Evolutionary conservation across 2,113 vertebrate species (phyloP).

Genomic region (Empidonax alnorum): DNA sequence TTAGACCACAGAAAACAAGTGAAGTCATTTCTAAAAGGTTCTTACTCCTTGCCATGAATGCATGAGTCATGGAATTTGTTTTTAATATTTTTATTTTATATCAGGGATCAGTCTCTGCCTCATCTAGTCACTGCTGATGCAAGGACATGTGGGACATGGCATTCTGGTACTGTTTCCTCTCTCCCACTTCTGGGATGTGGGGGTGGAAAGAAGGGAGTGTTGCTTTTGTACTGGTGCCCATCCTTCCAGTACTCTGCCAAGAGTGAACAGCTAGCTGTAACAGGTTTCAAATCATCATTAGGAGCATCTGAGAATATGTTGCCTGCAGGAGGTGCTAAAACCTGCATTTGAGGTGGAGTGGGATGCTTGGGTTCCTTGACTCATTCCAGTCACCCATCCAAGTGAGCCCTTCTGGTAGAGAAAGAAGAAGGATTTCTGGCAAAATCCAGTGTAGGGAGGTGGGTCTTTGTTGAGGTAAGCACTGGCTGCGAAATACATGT

Average conservation of each 20-base stretch:
- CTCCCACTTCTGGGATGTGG: neutral
- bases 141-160: neutral
- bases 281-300: neutral
- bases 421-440: neutral
- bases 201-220: neutral
- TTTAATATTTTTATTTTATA: neutral
- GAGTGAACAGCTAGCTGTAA: neutral
- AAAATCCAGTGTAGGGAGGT: neutral
- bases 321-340: neutral
- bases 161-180: neutral
- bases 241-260: neutral
- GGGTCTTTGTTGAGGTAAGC: neutral
- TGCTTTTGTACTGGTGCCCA: neutral
- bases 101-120: neutral
- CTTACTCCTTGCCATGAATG: neutral
- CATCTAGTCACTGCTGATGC: neutral
- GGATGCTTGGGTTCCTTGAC: neutral
- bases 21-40: neutral
- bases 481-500: neutral
- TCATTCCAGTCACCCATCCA: neutral
- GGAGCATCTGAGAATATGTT: neutral
- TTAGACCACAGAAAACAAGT: neutral
- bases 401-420: neutral
- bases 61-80: conserved; percentile 26
- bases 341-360: neutral